phyloP scores from a whole-genome alignment of 37 sponge, comb jelly and placozoan genomes.

The Dysidea cf. avara region DNA sequence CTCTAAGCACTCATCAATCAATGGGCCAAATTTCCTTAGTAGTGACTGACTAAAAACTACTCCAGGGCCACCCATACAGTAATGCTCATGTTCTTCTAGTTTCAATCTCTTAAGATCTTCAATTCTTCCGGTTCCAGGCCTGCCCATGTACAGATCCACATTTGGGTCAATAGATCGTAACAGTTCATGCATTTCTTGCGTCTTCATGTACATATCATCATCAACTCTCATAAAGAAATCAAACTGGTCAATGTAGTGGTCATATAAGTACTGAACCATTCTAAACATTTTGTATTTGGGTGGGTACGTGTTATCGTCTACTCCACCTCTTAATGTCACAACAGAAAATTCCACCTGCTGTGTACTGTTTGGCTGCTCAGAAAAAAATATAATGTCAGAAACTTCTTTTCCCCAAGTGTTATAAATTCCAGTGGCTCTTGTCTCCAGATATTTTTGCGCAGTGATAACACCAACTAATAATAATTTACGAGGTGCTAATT shows the following conservation, averaged over 20 bases:
- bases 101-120: conserved; percentile 43
- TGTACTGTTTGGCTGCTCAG: conserved; percentile 24
- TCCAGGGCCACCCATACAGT: conserved; percentile 87
- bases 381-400: conserved; percentile 22
- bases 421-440: conserved; percentile 56
- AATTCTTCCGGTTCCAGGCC: conserved; percentile 61
- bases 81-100: conserved; percentile 48
- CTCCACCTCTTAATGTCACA: conserved; percentile 54
- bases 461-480: conserved; percentile 72
- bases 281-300: conserved; percentile 66
- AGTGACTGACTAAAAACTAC: conserved; percentile 61
- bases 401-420: conserved; percentile 70
- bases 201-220: conserved; percentile 67
- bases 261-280: conserved; percentile 77
- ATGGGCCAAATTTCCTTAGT: conserved; percentile 51
- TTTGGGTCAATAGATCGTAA: conserved; percentile 44
- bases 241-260: conserved; percentile 67
- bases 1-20: conserved; percentile 52
- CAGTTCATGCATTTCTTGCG: conserved; percentile 33
- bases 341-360: conserved; percentile 34
- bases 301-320: conserved; percentile 68
- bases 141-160: conserved; percentile 73
- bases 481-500: conserved; percentile 48
- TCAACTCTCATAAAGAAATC: conserved; percentile 84
- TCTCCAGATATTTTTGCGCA: conserved; percentile 56